phyloP scores from a whole-genome alignment of 2,113 vertebrate genomes.

The Talpa occidentalis region DNA sequence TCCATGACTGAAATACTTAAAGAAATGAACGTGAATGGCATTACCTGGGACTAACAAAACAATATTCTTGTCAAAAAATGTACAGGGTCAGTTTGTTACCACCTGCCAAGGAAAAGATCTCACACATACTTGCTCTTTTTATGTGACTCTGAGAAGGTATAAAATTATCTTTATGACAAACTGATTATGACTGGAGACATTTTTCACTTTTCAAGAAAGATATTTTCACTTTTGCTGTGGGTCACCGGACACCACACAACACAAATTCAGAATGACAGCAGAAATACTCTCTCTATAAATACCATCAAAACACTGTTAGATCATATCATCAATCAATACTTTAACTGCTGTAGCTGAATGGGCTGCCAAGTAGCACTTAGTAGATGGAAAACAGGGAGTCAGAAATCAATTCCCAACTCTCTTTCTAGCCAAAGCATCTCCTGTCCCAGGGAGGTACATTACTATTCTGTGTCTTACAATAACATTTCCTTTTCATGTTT shows the following conservation, averaged over 20 bases:
- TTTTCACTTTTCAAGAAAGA: neutral
- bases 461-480: neutral
- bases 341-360: neutral
- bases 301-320: neutral
- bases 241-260: neutral
- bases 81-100: neutral
- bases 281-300: neutral
- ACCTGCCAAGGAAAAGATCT: neutral
- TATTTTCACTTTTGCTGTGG: neutral
- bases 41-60: neutral
- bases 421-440: neutral
- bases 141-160: neutral
- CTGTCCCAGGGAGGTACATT: neutral
- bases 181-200: neutral
- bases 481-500: neutral
- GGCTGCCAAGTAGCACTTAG: neutral
- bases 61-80: neutral
- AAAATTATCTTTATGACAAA: neutral
- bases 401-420: neutral
- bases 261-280: neutral
- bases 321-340: neutral
- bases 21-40: neutral
- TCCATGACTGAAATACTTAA: neutral
- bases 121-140: neutral
- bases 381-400: neutral